Base-by-base conservation (phyloP, 2,888 invertebrate genomes). In the Eristalinus sepulchralis region DNA sequence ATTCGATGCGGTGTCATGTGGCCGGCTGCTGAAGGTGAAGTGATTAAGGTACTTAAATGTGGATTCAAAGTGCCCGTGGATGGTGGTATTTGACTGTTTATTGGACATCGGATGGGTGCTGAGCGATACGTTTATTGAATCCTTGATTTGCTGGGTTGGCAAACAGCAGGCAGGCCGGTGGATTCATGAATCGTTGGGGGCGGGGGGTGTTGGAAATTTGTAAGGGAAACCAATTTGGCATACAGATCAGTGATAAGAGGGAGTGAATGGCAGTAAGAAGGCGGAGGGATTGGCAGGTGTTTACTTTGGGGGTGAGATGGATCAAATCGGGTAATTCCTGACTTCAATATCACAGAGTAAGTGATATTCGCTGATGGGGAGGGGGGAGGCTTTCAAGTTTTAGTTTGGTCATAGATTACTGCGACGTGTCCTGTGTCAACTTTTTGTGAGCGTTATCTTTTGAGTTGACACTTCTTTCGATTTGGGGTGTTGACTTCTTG, bases 11-110 rank as follows among this genome's bases (percentile, higher is more conserved):
- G 72, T 73, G 73, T 64, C 36, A 57, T 68, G 17, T 63, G 63
- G 68, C 33, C 55, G 57, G 11, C 36, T 72, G n/a, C 39, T 31
- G 34, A 10, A 17, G 47, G 63, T 53, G 72, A 73, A 82, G 70
- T 75, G 75, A 82, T 86, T 83, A 83, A 83, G 78, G 78, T 86
- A 75, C 70, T 86, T 75, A 78, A 78, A 78, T 62, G 57, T 47
- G 68, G 83, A 70, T 78, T 72, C 77, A 72, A 59, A 77, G 81
- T 73, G 59, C 33, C 31, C 47, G 57, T 72, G 62, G 59, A 34
- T 66, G 80, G 76, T 80, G 24, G 71, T 67, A 33, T 77, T 73
- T 57, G 68, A 73, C 60, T 83, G 73, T 68, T 68, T 78, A 78
- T 73, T 68, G 59, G 57, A 71, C 82, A 71, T 71, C 62, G 59